These are phyloP conservation scores for Tachina fera DNA, from an alignment of 2,888 invertebrate genomes.

Conservation along the genomic window DNA sequence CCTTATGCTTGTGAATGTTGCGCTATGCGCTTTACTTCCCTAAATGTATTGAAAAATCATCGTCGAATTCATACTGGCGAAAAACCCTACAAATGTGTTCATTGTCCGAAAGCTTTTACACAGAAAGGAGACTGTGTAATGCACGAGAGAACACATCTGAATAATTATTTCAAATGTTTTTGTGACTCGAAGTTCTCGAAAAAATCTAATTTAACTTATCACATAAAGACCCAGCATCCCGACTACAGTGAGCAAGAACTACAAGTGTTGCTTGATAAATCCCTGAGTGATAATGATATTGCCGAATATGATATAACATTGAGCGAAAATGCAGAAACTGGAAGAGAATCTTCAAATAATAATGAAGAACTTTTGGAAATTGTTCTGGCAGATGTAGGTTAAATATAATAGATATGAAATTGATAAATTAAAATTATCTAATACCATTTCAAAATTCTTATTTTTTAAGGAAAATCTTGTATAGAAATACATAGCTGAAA, in stretches of 20 bases:
- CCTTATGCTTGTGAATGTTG: slow-evolving; percentile 86
- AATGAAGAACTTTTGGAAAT: slow-evolving; percentile 52
- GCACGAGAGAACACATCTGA: slow-evolving; percentile 85
- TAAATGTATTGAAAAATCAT: slow-evolving; percentile 85
- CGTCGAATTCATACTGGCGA: slow-evolving; percentile 86
- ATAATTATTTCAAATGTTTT: slow-evolving; percentile 80
- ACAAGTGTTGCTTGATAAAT: slow-evolving; percentile 36
- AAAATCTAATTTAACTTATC: slow-evolving; percentile 57
- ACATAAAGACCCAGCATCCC: slow-evolving; percentile 56
- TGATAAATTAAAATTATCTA: background rate
- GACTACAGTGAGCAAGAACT: slow-evolving; percentile 43
- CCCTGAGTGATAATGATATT: background rate
- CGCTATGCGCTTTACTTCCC: slow-evolving; percentile 84
- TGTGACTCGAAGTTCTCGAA: slow-evolving; percentile 84
- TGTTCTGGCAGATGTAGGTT: slow-evolving; percentile 56
- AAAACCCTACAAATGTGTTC: slow-evolving; percentile 84
- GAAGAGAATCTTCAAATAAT: background rate
- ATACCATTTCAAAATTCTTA: slow-evolving; percentile 9
- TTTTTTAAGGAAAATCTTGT: slow-evolving; percentile 42
- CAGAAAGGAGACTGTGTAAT: slow-evolving; percentile 85
- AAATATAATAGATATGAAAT: background rate
- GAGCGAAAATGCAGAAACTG: slow-evolving; percentile 4
- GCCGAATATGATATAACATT: slow-evolving; percentile 41
- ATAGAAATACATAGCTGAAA: background rate
- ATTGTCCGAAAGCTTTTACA: slow-evolving; percentile 85